Conservation (phyloP, 37 sponge, comb jelly and placozoan genomes). For the Ephydatia muelleri region DNA sequence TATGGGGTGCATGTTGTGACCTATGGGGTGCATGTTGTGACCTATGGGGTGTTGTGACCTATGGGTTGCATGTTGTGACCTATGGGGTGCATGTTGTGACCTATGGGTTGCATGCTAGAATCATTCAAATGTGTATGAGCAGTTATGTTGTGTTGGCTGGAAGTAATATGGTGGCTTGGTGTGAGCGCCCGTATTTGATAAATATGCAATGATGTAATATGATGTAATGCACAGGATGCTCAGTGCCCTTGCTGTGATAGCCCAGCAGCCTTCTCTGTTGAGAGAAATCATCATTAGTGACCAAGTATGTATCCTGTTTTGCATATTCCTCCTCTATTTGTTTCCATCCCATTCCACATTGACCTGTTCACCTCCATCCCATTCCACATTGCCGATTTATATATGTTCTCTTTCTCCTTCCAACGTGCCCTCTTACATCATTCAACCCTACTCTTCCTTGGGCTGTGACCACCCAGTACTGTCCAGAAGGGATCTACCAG, state of each 20-base stretch:
- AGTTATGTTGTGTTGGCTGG: not conserved
- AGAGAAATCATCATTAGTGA: constrained; percentile 88
- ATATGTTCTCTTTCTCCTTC: not conserved
- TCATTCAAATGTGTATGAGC: no score
- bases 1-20: no score
- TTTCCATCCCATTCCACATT: not conserved
- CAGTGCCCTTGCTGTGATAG: constrained; percentile 93
- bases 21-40: no score
- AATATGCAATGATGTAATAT: no score
- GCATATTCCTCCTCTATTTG: not conserved
- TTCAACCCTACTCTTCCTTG: not conserved
- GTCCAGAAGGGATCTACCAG: constrained; percentile 74
- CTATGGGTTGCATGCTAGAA: no score
- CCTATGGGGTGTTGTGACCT: no score
- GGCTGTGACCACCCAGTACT: constrained; percentile 19
- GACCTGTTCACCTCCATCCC: not conserved
- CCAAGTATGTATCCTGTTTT: constrained; percentile 38
- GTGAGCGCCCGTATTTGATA: no score
- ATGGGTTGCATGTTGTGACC: no score
- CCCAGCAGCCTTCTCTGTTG: constrained; percentile 80
- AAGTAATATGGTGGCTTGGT: no score
- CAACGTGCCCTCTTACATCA: not conserved
- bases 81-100: no score
- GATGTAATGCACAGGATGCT: constrained; percentile 94
- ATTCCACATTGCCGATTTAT: no score